Percentiles rank a stretch among this genome's conserved stretches.
These are phyloP conservation scores for Syndactyla subalaris DNA, from an alignment of 2,797 vertebrate species.

Conservation along the genomic window DNA sequence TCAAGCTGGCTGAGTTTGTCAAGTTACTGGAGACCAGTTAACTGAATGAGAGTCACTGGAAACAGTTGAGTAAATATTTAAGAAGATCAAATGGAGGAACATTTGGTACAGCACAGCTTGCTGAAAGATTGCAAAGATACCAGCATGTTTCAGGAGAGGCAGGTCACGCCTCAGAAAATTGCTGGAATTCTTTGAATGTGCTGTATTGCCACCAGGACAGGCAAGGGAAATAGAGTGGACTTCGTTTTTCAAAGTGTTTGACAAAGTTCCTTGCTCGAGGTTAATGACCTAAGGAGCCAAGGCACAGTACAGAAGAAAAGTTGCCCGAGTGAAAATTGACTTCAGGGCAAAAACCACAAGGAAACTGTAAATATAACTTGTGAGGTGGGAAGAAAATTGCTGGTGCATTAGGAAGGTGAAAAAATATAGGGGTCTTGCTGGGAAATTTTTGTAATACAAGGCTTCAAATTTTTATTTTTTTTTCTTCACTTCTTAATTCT, in stretches of 20 bases:
- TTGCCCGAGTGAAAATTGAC: conserved; percentile 62
- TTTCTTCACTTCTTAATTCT: background rate
- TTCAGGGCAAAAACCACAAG: conserved; percentile 55
- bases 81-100: conserved; percentile 57
- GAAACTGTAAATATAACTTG: conserved; percentile 57
- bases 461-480: background rate
- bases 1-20: conserved; percentile 19
- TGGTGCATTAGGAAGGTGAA: background rate
- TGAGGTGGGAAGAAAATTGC: conserved; percentile 16
- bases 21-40: conserved; percentile 56
- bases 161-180: conserved; percentile 59
- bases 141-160: conserved; percentile 49
- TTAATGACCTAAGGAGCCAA: conserved; percentile 62
- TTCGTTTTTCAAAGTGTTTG: conserved; percentile 59
- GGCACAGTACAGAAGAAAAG: conserved; percentile 53
- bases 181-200: conserved; percentile 56
- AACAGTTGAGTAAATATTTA: conserved; percentile 70
- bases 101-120: conserved; percentile 49
- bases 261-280: conserved; percentile 50
- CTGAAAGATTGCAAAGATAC: conserved; percentile 52
- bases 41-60: conserved; percentile 51
- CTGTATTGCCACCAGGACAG: conserved; percentile 42
- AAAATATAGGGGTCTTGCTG: background rate
- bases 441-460: background rate
- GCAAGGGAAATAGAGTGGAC: conserved; percentile 44